A percentile compares a stretch with the other conserved stretches of the same genome.
Conservation (phyloP, 2,113 vertebrate species). For the Megalops atlanticus region DNA sequence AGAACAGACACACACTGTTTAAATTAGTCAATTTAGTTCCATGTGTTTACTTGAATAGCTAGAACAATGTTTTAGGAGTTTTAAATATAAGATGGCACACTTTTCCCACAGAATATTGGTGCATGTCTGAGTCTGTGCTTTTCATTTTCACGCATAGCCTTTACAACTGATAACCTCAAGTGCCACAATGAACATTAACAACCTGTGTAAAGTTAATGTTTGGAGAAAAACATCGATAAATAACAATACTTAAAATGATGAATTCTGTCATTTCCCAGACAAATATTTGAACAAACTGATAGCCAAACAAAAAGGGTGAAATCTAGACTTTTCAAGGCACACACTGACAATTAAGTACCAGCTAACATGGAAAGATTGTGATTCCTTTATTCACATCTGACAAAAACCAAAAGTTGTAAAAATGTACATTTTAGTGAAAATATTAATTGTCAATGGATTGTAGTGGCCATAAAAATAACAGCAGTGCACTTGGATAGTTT, state of each 20-base stretch:
- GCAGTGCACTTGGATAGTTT: background rate
- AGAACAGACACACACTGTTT: conserved; percentile 32
- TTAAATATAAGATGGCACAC: conserved; percentile 41
- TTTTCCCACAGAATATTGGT: conserved; percentile 25
- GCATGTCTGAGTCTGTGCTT: conserved; percentile 33
- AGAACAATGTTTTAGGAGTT: conserved; percentile 43
- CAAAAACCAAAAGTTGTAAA: background rate
- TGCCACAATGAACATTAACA: conserved; percentile 44
- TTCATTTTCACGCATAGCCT: conserved; percentile 34
- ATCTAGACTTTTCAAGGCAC: background rate
- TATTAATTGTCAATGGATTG: background rate
- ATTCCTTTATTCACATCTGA: background rate
- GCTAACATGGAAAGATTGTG: background rate
- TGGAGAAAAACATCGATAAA: conserved; percentile 41
- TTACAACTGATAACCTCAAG: conserved; percentile 39
- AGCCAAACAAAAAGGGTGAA: background rate
- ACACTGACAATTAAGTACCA: background rate
- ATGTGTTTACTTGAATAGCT: conserved; percentile 51
- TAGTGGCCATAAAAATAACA: background rate
- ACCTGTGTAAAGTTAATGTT: conserved; percentile 42
- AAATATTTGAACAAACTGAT: background rate
- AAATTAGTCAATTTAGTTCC: conserved; percentile 52
- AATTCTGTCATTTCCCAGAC: background rate
- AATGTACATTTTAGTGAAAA: conserved; percentile 1
- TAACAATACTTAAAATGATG: conserved; percentile 32